Evolutionary conservation across 2,113 vertebrate species (phyloP), one percentile per base, ranked within the genome.

Genomic region (Girardinichthys multiradiatus): DNA sequence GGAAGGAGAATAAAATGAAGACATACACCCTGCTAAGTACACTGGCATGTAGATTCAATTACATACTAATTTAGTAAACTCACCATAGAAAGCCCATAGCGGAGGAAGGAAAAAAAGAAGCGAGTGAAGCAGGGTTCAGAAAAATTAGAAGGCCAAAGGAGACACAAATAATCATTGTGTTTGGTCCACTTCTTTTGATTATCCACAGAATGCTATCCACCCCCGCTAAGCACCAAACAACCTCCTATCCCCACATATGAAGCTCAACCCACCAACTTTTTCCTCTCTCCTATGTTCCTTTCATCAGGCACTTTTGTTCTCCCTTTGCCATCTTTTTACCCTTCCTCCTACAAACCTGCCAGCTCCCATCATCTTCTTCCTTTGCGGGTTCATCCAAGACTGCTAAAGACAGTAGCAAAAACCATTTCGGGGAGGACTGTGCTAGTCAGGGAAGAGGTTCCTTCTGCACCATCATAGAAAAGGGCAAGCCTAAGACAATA

Each of bases 11-110:
- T 58, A 71, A 59, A 75, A 78, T 69, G 61, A 81, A 82, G 77
- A 86, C 68, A n/a, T 57, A 76, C 35, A 57, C 45, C 11, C 57
- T 65, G 72, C 27, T n/a, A 57, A 29, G 67, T 70, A 72, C 63
- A 67, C 80, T 81, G 68, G n/a, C n/a, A n/a, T 27, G n/a, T 90
- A 79, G n/a, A 91, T 87, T 85, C 3, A 64, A 65, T 91, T 87
- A 87, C 12, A 15, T 28, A 71, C 82, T 85, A 87, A 90, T 85
- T 86, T 29, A 63, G 81, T 82, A 77, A 85, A 83, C 84, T 76
- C 61, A 58, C 30, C 64, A 77, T 65, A 86, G 81, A 78, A 84
- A 69, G 59, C 51, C 39, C 30, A 54, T 57, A 76, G 63, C 70
- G 0, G 65, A 4, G 45, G 26, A 68, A 4, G 45, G 26, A 5